Evolutionary conservation across 2,888 invertebrate genomes (phyloP).

Genomic region (Timandra comae): DNA sequence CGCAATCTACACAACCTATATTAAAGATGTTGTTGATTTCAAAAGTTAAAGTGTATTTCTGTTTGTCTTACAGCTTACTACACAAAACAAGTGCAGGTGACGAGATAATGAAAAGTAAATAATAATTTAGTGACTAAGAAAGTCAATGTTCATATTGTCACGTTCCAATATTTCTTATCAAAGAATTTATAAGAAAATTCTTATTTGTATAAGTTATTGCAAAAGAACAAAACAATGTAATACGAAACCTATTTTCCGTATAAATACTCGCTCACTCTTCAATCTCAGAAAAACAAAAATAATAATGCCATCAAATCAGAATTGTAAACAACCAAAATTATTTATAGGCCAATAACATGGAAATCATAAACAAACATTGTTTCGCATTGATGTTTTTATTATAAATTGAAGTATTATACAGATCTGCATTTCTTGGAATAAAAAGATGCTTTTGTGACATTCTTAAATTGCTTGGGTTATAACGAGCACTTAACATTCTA

Average conservation of each 20-base stretch:
- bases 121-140: too few relatives aligned
- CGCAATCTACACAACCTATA: slow-evolving; percentile 31
- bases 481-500: background rate
- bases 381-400: background rate
- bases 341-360: background rate
- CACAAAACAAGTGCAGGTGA: too few relatives aligned
- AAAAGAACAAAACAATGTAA: too few relatives aligned
- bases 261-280: background rate
- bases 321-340: background rate
- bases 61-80: slow-evolving; percentile 10
- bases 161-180: too few relatives aligned
- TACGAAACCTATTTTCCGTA: too few relatives aligned
- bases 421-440: background rate
- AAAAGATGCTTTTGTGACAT: background rate
- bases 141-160: too few relatives aligned
- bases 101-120: too few relatives aligned
- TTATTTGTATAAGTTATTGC: too few relatives aligned
- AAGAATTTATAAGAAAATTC: too few relatives aligned
- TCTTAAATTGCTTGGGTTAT: background rate
- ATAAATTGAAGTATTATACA: background rate
- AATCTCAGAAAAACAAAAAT: background rate
- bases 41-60: slow-evolving; percentile 21
- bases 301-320: background rate
- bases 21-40: slow-evolving; percentile 35
- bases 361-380: slow-evolving; percentile 1